Base-by-base conservation (phyloP, 2,797 vertebrate species). In the Enteromius argenteus region DNA sequence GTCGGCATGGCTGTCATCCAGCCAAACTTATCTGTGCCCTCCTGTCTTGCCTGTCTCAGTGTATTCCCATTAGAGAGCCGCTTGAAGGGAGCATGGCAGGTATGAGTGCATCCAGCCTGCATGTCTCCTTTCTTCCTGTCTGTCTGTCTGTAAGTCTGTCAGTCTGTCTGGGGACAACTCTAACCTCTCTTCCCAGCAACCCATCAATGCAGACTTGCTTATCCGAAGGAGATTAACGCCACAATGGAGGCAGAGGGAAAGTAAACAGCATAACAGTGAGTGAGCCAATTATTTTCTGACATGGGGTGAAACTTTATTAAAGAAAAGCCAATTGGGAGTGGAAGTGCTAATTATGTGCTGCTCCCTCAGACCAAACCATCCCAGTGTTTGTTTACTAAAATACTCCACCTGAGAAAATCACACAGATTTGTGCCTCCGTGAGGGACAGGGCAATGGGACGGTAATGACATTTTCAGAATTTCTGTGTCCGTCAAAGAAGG, bases 21-120 rank as follows among this genome's bases (percentile, higher is more conserved):
- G 81, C 85, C 86, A 88, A 85, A 86, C 82, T 81, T 86, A 90
- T 87, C 84, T 86, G 87, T 87, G 87, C 85, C 86, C 87, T 86
- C 84, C 89, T 88, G 87, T 88, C 86, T 86, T 64, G 74, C 76
- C 84, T 87, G 89, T 90, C 89, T 85, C 83, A 30, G 46, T 82
- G 80, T 79, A 87, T 90, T 90, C 89, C 89, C 89, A 87, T 87
- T 88, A 88, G 87, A 85, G 80, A 58, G 71, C 80, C 32, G 58
- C 64, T 76, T 87, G 89, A 90, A 84, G 85, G 66, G 78, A 87
- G 85, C 86, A 85, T 89, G 87, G 86, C 86, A 86, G 86, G 79
- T 84, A 87, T 46, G 84, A 85, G 86, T 86, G 80, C 80, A 81
- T 86, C 83, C 77, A 87, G 87, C 67, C 80, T 76, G 73, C 49